These are phyloP conservation scores for Microcebus murinus DNA, from an alignment of 2,113 vertebrate species.

Conservation along the genomic window DNA sequence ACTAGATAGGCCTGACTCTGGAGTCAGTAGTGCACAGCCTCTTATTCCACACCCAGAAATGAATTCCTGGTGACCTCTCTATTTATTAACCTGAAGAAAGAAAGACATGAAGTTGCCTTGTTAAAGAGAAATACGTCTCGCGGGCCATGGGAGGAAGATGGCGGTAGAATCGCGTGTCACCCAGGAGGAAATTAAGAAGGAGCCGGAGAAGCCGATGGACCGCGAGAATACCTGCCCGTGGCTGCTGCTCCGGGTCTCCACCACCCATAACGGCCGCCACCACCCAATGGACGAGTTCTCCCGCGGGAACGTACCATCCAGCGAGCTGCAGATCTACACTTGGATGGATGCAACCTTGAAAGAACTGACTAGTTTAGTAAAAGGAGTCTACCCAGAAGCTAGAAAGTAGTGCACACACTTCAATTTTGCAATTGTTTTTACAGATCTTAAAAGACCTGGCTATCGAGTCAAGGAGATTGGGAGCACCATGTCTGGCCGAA, in stretches of 20 bases:
- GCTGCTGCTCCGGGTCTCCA: constrained; percentile 95
- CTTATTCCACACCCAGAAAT: background rate
- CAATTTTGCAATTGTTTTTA: too few relatives aligned
- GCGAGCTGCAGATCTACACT: constrained; percentile 98
- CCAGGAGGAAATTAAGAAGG: constrained; percentile 97
- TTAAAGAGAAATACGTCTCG: background rate
- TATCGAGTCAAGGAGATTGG: too few relatives aligned
- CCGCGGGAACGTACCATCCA: constrained; percentile 97
- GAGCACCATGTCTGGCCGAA: too few relatives aligned
- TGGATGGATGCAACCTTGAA: constrained; percentile 81
- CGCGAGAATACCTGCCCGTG: constrained; percentile 98
- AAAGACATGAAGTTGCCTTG: background rate
- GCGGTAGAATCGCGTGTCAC: constrained; percentile 96
- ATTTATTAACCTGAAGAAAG: background rate
- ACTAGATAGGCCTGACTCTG: background rate
- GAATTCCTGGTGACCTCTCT: background rate
- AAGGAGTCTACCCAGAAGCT: too few relatives aligned
- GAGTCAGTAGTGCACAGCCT: background rate
- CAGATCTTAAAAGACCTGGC: too few relatives aligned
- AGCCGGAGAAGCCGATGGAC: constrained; percentile 96
- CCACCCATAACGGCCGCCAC: constrained; percentile 96
- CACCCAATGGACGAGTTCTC: constrained; percentile 96
- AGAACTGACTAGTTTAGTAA: too few relatives aligned
- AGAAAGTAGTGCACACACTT: too few relatives aligned
- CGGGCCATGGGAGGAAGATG: constrained; percentile 85